These are phyloP conservation scores for Ditula angustiorana DNA, from an alignment of 2,888 invertebrate species.

Conservation along the genomic window DNA sequence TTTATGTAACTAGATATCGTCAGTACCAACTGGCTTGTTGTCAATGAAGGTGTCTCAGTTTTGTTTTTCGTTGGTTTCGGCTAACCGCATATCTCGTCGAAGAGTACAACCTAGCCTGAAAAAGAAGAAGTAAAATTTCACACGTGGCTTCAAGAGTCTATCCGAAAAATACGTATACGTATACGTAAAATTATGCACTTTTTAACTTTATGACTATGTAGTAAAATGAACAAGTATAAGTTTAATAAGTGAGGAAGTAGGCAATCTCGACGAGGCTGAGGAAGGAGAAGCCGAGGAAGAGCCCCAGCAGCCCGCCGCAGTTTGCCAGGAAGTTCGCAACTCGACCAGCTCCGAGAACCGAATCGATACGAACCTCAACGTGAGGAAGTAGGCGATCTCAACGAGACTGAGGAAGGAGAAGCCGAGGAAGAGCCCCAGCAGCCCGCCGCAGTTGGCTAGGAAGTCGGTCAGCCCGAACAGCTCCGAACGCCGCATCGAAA, in stretches of 20 bases:
- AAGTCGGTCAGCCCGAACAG: slow-evolving; percentile 85
- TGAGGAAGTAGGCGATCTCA: slow-evolving; percentile 82
- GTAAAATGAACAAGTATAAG: no score
- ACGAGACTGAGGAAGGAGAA: slow-evolving; percentile 85
- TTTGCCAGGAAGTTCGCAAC: no score
- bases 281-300: slow-evolving; percentile 86
- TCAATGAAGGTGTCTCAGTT: not conserved
- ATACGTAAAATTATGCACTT: no score
- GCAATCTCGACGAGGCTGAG: slow-evolving; percentile 84
- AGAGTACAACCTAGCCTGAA: slow-evolving; percentile 26
- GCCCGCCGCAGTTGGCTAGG: slow-evolving; percentile 84
- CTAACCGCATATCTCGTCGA: slow-evolving; percentile 1
- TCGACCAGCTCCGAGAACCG: no score
- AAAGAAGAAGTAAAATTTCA: no score
- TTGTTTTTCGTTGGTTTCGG: slow-evolving; percentile 1
- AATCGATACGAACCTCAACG: slow-evolving; percentile 9
- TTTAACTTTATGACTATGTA: no score
- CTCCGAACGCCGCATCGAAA: slow-evolving; percentile 84
- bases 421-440: slow-evolving; percentile 84
- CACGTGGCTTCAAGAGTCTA: no score
- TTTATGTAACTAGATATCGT: no score
- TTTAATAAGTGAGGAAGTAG: slow-evolving; percentile 80
- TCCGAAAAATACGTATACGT: no score
- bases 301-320: slow-evolving; percentile 84
- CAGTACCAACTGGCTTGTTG: no score